Evolutionary conservation across 2,113 vertebrate species (phyloP), one percentile per base, ranked within the genome.

Genomic region (Cheirogaleus medius): DNA sequence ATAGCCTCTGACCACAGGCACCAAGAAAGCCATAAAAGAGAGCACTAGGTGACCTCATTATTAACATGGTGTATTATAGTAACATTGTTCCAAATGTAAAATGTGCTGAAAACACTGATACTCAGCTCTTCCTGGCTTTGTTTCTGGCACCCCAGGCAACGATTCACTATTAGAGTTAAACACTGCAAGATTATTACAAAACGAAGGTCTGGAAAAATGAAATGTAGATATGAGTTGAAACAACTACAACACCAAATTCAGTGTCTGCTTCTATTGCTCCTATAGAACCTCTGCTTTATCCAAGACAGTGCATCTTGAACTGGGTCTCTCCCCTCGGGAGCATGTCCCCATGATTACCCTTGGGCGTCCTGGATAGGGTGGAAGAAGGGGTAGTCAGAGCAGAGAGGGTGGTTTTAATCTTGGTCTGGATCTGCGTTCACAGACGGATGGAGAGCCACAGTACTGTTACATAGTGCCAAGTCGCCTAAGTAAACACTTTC

Each of bases 51-150:
- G n/a, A 92, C 44, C 83, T 88, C 34, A 74, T 87, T 92, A 96
- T 90, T 93, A 97, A 80, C 15, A 52, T 64, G 29, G 17, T 60
- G 73, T 91, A 94, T 95, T 97, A 66, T 66, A 64, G 90, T 96
- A 97, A 95, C 81, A 82, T 94, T 66, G 74, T 78, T 88, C 78
- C 88, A 92, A 87, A 90, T 44, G 81, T 97, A 85, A 97, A 95
- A 93, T 23, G 12, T 89, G 47, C 90, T 88, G 76, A 84, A 92
- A 87, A 95, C 91, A 89, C 6, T 71, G 78, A 25, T 64, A 89
- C 87, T 93, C 81, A 93, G 74, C 39, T 95, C 44, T 88, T 90
- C 73, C 76, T 63, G 17, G 32, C 60, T 77, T 96, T 93, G 90
- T 81, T 94, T 82, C 60, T 86, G 76, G 42, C 20, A 96, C 90